Conservation (phyloP, 1,140 invertebrate genomes). For the Drosophila sulfurigaster region DNA sequence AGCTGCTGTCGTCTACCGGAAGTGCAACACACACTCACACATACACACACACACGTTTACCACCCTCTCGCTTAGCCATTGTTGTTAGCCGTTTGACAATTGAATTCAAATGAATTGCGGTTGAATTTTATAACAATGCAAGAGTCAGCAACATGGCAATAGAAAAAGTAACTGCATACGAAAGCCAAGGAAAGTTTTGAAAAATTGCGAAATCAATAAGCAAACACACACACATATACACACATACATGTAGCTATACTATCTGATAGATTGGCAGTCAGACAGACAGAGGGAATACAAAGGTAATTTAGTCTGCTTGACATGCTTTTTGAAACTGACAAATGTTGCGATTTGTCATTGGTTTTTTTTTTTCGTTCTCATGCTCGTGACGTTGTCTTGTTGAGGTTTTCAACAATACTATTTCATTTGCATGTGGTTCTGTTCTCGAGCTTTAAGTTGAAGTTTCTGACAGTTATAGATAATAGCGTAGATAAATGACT, state of each 20-base stretch:
- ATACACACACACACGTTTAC: slow-evolving; percentile 14
- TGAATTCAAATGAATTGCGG: slow-evolving; percentile 80
- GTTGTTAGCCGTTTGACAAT: slow-evolving; percentile 61
- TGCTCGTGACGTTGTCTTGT: slow-evolving; percentile 20
- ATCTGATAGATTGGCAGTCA: background rate
- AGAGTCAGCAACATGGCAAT: slow-evolving; percentile 46
- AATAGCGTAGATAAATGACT: background rate
- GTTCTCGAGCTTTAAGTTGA: background rate
- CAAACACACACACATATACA: slow-evolving; percentile 10
- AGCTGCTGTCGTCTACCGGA: slow-evolving; percentile 58
- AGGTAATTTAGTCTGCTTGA: slow-evolving; percentile 79
- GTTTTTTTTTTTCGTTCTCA: slow-evolving; percentile 32
- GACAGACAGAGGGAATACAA: slow-evolving; percentile 47
- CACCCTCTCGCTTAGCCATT: slow-evolving; percentile 19
- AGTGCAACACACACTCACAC: slow-evolving; percentile 61
- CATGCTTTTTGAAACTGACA: slow-evolving; percentile 75
- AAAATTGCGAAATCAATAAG: slow-evolving; percentile 54
- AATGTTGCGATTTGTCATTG: slow-evolving; percentile 56
- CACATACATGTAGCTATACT: background rate
- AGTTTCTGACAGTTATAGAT: slow-evolving; percentile 26
- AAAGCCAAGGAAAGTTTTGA: slow-evolving; percentile 40
- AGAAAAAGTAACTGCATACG: slow-evolving; percentile 24
- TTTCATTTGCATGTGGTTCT: slow-evolving; percentile 32
- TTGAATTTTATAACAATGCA: slow-evolving; percentile 63
- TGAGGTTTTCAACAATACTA: slow-evolving; percentile 22